These are phyloP conservation scores for Cynopterus brachyotis DNA, from an alignment of 2,113 vertebrate species.

Conservation along the genomic window DNA sequence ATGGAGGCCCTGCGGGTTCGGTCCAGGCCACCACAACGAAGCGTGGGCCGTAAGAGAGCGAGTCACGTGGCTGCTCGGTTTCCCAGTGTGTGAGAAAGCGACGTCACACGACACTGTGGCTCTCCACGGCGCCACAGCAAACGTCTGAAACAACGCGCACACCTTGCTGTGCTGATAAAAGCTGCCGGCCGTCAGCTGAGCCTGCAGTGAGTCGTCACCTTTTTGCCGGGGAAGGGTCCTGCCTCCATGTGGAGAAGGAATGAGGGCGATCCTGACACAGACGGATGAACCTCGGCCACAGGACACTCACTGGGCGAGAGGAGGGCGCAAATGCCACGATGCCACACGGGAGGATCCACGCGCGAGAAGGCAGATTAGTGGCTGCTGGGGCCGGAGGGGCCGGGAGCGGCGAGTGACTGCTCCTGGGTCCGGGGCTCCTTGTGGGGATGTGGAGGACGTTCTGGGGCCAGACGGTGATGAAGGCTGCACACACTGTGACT, in stretches of 20 bases:
- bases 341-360: not conserved
- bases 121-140: not conserved
- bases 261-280: accelerated
- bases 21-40: not conserved
- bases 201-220: not conserved
- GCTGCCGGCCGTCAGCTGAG: not conserved
- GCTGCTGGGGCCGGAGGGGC: not conserved
- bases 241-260: not conserved
- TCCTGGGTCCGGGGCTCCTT: not conserved
- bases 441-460: not conserved
- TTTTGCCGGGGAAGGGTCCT: not conserved
- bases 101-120: too few species aligned
- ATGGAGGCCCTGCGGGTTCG: accelerated
- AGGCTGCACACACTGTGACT: accelerated
- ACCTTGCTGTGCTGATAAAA: not conserved
- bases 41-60: accelerated
- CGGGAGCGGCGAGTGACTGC: too few species aligned
- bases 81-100: not conserved
- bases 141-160: not conserved
- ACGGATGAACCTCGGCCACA: accelerated
- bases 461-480: not conserved
- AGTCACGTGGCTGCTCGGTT: accelerated
- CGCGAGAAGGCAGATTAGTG: not conserved
- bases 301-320: accelerated
- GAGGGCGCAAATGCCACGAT: not conserved